Evolutionary conservation across 2,113 vertebrate genomes (phyloP), one percentile per base, ranked within the genome.

Genomic region (Scatophagus argus): DNA sequence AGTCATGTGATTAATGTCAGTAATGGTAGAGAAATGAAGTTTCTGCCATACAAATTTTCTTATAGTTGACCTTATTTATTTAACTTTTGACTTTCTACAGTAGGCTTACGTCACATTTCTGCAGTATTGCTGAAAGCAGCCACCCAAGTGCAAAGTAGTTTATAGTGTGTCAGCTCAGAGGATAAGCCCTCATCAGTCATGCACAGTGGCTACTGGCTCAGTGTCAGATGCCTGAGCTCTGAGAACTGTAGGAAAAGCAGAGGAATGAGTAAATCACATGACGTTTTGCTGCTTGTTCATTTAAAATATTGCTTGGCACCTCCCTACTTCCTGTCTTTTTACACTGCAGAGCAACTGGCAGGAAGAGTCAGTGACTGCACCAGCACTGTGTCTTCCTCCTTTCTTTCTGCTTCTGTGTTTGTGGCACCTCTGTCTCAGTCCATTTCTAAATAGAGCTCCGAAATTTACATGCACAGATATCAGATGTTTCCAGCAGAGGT

Each of bases 361-460:
- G 59, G 6, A 64, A 17, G 39, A 62, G 32, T 56, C 41, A n/a
- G 8, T 17, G 59, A 23, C 41, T 25, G 27, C 14, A 43, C 47
- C 17, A 3, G 46, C 54, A 27, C 5, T 9, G 11, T 14, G 29
- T 27, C 56, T 3, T 34, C 68, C 31, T 64, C 16, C 19, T 6
- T 31, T 13, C 19, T 54, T 3, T 41, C 27, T 29, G 14, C 64
- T 70, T 3, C 29, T 31, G 27, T 3, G n/a, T 59, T 6, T 29
- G 27, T n/a, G 36, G 23, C 5, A 6, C 41, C 31, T 82, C 27
- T 29, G 69, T 75, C 73, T 75, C 65, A 55, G 70, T 44, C 29
- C 31, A 68, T 76, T 79, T 72, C 70, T 84, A 74, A 58, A 43
- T 12, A 73, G 36, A 69, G 62, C 74, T 70, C 70, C 52, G 65